A percentile compares a stretch with the other conserved stretches of the same genome.
Conservation (phyloP, 2,888 invertebrate species). For the Lamproptera curius region DNA sequence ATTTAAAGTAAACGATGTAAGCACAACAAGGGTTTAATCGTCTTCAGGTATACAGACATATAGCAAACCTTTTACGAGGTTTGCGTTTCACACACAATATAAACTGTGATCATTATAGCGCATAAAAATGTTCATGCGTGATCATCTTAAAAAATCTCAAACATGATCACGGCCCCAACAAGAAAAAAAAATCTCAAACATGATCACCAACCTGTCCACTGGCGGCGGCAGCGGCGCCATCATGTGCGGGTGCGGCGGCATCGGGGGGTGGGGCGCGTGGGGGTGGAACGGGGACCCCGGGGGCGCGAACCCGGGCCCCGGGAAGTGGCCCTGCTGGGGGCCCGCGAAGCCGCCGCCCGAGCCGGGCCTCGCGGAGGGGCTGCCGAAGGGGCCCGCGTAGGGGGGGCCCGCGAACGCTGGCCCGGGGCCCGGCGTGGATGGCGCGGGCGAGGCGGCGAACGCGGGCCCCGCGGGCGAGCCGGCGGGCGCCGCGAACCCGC, state of each 20-base stretch:
- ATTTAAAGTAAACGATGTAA: too few species aligned
- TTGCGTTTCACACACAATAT: too few species aligned
- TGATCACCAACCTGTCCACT: constrained; percentile 83
- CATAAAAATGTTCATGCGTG: too few species aligned
- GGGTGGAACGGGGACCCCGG: constrained; percentile 89
- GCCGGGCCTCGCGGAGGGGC: constrained; percentile 83
- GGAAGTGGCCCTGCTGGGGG: constrained; percentile 82
- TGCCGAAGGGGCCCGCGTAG: constrained; percentile 82
- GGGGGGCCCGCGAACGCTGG: constrained; percentile 84
- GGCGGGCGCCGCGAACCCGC: constrained; percentile 87
- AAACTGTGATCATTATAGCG: too few species aligned
- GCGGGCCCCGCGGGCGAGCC: constrained; percentile 85
- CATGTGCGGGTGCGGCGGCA: constrained; percentile 83
- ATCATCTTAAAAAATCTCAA: too few species aligned
- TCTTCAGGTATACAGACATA: too few species aligned
- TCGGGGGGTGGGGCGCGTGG: constrained; percentile 91
- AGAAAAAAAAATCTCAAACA: too few species aligned
- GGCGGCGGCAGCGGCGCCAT: constrained; percentile 83
- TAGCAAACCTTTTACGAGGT: too few species aligned
- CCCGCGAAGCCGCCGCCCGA: constrained; percentile 90
- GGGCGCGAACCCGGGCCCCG: constrained; percentile 85
- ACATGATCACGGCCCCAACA: too few species aligned
- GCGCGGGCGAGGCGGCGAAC: constrained; percentile 83
- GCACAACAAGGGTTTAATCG: too few species aligned
- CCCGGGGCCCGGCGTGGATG: constrained; percentile 86